These are phyloP conservation scores for Ephialtes manifestator DNA, from an alignment of 2,888 invertebrate species.

Conservation along the genomic window DNA sequence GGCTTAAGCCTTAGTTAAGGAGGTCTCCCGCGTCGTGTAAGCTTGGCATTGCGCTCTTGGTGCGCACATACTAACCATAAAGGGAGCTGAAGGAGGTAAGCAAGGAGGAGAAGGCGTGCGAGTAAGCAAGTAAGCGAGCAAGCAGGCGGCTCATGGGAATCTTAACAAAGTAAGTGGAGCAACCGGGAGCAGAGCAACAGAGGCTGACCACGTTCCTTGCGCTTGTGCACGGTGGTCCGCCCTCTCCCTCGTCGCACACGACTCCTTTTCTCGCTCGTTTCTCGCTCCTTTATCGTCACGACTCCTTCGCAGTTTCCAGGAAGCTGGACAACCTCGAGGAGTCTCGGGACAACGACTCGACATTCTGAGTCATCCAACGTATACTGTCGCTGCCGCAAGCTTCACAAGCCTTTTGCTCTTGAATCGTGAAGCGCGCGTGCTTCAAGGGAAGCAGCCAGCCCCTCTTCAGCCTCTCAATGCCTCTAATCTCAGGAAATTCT, in stretches of 20 bases:
- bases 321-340: conserved; percentile 69
- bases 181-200: conserved; percentile 71
- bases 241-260: conserved; percentile 62
- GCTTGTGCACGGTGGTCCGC: conserved; percentile 73
- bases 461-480: neutral
- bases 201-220: conserved; percentile 75
- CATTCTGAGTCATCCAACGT: conserved; percentile 56
- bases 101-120: conserved; percentile 35
- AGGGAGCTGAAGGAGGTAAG: conserved; percentile 56
- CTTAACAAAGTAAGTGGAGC: conserved; percentile 80
- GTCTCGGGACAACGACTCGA: conserved; percentile 61
- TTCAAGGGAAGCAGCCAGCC: neutral
- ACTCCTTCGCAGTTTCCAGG: conserved; percentile 72
- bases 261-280: conserved; percentile 50
- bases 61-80: conserved; percentile 65
- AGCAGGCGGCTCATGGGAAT: conserved; percentile 79
- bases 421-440: neutral
- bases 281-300: conserved; percentile 71
- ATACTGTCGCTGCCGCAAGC: conserved; percentile 29
- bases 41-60: conserved; percentile 59
- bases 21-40: conserved; percentile 75
- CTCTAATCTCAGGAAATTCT: neutral
- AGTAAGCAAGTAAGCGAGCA: conserved; percentile 66
- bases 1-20: conserved; percentile 80
- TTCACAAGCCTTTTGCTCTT: neutral